Evolutionary conservation across 2,888 invertebrate species (phyloP).

Genomic region (Campoplex nolae): DNA sequence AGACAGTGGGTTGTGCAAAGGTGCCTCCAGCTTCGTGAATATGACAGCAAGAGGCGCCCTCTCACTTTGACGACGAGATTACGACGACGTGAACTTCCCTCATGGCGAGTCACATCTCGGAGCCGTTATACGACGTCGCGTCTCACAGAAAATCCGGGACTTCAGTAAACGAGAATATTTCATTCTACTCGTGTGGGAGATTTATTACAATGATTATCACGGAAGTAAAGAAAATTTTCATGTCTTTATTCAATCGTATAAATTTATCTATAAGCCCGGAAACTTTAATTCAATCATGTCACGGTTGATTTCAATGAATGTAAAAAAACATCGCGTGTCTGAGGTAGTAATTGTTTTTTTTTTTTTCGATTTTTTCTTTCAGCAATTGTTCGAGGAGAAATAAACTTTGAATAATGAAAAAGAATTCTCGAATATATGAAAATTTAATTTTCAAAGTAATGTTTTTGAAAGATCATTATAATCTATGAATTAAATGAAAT

Average conservation of each 20-base stretch:
- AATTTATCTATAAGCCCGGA: conserved; percentile 11
- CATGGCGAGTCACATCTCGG: conserved; percentile 48
- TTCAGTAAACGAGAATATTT: conserved; percentile 38
- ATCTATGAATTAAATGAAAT: too few species aligned
- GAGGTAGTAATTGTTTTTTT: too few species aligned
- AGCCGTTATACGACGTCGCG: conserved; percentile 41
- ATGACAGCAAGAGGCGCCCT: conserved; percentile 10
- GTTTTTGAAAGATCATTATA: too few species aligned
- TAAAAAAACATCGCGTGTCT: neutral
- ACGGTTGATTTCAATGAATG: neutral
- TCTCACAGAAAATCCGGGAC: conserved; percentile 21
- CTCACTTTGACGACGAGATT: conserved; percentile 31
- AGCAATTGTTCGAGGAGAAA: too few species aligned
- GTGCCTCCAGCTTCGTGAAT: conserved; percentile 29
- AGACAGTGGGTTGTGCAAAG: conserved; percentile 51
- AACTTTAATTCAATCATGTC: neutral
- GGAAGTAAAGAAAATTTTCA: conserved; percentile 41
- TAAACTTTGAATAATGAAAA: too few species aligned
- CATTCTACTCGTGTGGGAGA: conserved; percentile 42
- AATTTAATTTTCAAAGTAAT: too few species aligned
- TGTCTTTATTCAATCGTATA: neutral
- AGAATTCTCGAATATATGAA: too few species aligned
- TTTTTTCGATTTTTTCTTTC: too few species aligned
- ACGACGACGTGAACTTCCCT: conserved; percentile 45
- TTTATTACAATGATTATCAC: conserved; percentile 43